Base-by-base conservation (phyloP, 2,113 vertebrate species). In the Ifrita kowaldi region DNA sequence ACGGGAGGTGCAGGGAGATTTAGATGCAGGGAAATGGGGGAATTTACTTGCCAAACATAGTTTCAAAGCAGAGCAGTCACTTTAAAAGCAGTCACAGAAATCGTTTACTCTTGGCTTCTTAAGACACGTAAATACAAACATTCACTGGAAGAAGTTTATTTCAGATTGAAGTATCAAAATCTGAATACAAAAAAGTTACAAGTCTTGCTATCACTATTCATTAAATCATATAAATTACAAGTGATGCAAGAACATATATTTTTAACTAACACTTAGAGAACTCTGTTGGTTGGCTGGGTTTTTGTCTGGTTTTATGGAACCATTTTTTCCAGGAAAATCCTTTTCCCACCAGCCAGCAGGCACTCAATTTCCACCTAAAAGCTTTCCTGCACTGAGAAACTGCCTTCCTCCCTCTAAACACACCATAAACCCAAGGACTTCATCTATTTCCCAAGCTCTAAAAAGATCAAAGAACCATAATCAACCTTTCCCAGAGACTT, bases 31-130 rank as follows among this genome's bases (percentile, higher is more conserved):
- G 50, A 16, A 27, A 37, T 37, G 10, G 2, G 12, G 8, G 21
- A 37, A 44, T 3, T 1, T 19, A 5, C 10, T 32, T 65, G 20
- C n/a, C 5, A 47, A 39, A 22, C 0, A 11, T 10, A 3, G 27
- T 30, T 63, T 23, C 12, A 11, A 63, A 65, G 14, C 3, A 32
- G 46, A n/a, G 27, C 7, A 9, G 33, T 18, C 11, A 1, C 8
- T 52, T 47, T 11, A 17, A 65, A 44, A 79, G 44, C 10, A 20
- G 17, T 3, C 39, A 6, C 8, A 5, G 17, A 3, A 57, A 24
- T 7, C 2, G 0, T 6, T 22, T 24, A 5, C 1, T 9, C 23
- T 6, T 1, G 3, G 53, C 12, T 37, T 22, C 47, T 68, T 8
- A 19, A 30, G 32, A 28, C 4, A 17, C 7, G 3, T 4, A 3